Percentiles rank a stretch among this genome's conserved stretches.
Conservation (phyloP, 2,888 invertebrate genomes). For the Ceramica pisi region DNA sequence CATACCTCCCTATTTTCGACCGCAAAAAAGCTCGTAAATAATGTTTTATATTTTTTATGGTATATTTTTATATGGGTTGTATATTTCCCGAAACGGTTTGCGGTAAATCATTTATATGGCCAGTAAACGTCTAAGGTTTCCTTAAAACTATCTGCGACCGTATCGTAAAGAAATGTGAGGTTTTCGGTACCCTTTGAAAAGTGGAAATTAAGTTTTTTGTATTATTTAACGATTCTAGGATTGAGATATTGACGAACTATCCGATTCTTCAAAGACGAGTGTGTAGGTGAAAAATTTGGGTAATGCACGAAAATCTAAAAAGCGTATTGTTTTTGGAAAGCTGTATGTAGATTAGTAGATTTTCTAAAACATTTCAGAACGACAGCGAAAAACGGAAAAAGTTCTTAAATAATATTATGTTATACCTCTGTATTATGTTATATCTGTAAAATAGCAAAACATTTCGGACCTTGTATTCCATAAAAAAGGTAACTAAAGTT, state of each 20-base stretch:
- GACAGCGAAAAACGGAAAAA: no score
- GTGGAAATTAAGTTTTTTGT: conserved; percentile 34
- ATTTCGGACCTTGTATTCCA: no score
- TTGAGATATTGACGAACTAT: not conserved
- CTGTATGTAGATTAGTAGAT: no score
- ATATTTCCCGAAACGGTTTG: conserved; percentile 77
- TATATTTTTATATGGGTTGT: conserved; percentile 66
- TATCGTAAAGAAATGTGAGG: conserved; percentile 39
- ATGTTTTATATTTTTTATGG: conserved; percentile 68
- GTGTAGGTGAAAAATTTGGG: not conserved
- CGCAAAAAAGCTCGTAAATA: conserved; percentile 79
- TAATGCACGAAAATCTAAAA: not conserved
- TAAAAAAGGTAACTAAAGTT: no score
- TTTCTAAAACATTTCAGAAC: no score
- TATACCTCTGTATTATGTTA: no score
- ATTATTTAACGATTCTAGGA: conserved; percentile 1
- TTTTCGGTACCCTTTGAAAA: conserved; percentile 55
- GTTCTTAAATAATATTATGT: no score
- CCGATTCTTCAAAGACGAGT: not conserved
- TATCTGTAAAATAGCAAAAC: no score
- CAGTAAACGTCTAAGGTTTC: conserved; percentile 81
- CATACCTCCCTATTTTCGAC: conserved; percentile 67
- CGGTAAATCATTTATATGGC: conserved; percentile 81
- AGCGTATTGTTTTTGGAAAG: no score
- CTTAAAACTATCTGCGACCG: conserved; percentile 70